Evolutionary conservation across 53 echinoderm and acorn worm species (phyloP).

Genomic region (Crossaster papposus): DNA sequence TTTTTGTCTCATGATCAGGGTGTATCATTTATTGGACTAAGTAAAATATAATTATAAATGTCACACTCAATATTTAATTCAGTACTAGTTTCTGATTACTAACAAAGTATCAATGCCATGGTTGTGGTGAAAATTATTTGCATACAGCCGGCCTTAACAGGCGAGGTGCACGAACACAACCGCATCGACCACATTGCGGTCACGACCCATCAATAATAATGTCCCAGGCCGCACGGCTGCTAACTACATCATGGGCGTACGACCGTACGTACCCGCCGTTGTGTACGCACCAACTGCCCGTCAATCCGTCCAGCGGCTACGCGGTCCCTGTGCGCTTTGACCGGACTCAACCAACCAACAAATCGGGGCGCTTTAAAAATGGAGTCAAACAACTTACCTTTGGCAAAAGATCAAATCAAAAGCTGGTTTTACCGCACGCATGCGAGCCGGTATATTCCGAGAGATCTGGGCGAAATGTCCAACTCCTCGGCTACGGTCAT

Average conservation of each 20-base stretch:
- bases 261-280: neutral
- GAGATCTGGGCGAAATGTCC: constrained; percentile 30
- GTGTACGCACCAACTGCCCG: neutral
- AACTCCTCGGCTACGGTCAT: constrained; percentile 37
- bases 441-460: constrained; percentile 48
- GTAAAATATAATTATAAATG: too few species aligned
- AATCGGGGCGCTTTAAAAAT: constrained; percentile 51
- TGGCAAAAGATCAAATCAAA: constrained; percentile 38
- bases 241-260: neutral
- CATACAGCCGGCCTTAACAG: too few species aligned
- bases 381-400: constrained; percentile 51
- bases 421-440: constrained; percentile 33
- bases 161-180: neutral
- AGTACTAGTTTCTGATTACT: too few species aligned
- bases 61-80: too few species aligned
- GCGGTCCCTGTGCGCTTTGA: neutral
- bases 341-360: neutral
- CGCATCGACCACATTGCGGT: neutral
- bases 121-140: too few species aligned
- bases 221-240: neutral
- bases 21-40: too few species aligned
- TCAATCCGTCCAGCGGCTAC: neutral
- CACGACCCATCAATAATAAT: neutral
- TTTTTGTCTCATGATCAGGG: too few species aligned
- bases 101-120: too few species aligned